A percentile compares a stretch with the other conserved stretches of the same genome.
phyloP scores from a whole-genome alignment of 2,113 vertebrate genomes.

The Trematocara macrostoma region DNA sequence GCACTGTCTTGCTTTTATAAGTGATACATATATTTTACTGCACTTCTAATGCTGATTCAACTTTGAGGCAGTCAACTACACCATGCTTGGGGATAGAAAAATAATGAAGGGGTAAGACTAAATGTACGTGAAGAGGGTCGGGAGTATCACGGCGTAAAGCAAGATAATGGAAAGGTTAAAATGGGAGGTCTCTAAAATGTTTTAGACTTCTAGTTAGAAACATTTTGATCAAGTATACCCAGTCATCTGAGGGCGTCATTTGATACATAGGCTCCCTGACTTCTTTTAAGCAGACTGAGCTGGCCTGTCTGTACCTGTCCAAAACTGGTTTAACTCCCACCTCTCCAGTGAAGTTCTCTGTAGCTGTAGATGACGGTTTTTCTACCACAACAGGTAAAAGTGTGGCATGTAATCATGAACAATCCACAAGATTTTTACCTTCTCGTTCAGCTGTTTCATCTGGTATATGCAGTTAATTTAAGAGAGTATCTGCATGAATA shows the following conservation, averaged over 20 bases:
- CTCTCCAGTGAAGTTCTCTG: background rate
- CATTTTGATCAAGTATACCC: background rate
- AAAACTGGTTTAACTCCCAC: slow-evolving; percentile 36
- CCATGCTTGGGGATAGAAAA: background rate
- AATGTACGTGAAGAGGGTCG: background rate
- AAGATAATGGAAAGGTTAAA: background rate
- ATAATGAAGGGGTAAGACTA: background rate
- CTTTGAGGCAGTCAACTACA: background rate
- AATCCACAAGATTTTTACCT: background rate
- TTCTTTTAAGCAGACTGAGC: slow-evolving; percentile 4
- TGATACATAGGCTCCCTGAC: slow-evolving; percentile 9
- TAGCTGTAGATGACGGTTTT: background rate
- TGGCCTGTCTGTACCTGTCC: slow-evolving; percentile 50
- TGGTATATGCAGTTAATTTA: background rate
- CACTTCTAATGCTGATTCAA: background rate
- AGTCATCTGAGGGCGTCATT: background rate
- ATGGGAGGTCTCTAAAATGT: background rate
- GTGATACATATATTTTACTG: background rate
- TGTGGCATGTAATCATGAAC: background rate
- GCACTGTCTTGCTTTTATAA: background rate
- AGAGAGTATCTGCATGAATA: background rate
- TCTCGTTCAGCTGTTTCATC: background rate
- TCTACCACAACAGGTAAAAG: background rate
- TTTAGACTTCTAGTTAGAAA: background rate
- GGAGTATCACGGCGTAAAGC: background rate